Evolutionary conservation across 2,888 invertebrate species (phyloP), one percentile per base, ranked within the genome.

Genomic region (Creontiades dilutus): DNA sequence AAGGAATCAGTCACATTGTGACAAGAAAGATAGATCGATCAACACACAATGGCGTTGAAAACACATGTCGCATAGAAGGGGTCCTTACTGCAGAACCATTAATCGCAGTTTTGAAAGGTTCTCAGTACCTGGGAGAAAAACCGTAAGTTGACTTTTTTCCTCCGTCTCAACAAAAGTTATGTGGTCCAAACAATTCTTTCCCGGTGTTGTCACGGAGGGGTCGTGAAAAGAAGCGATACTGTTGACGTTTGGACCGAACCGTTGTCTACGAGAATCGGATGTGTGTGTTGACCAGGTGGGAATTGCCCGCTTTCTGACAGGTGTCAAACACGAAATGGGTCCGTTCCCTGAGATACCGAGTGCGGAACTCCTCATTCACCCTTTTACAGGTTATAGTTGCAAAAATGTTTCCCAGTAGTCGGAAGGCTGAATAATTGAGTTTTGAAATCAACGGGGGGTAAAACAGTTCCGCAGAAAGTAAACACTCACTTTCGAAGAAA

Each of bases 281-380:
- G 61, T 68, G 57, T n/a, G 68, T 68, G 68, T 27, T 68, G 68
- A 68, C 68, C 68, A 68, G 68, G 68, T 68, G 68, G 68, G 68
- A 23, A 68, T 68, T 68, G 68, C 2, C 68, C 68, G 23, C 68
- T 0, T 68, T 68, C 68, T 68, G 68, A 68, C 68, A 68, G 23
- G 68, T 68, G 68, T 68, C 68, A 68, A 68, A 19, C 13, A 12
- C 5, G 5, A 5, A 68, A 68, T 68, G 23, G 68, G 23, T 68
- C 23, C 12, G 9, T 27, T 13, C 68, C 27, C 5, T 7, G 23
- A 23, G 27, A 68, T 23, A 68, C 12, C 2, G 12, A 68, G 23
- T 23, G 5, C 11, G 68, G 13, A 68, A 7, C 68, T 23, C 68
- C 13, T 23, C 23, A 68, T 68, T 68, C 68, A 23, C 23, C 68